phyloP scores from a whole-genome alignment of 2,113 vertebrate species.

The Seriola aureovittata region DNA sequence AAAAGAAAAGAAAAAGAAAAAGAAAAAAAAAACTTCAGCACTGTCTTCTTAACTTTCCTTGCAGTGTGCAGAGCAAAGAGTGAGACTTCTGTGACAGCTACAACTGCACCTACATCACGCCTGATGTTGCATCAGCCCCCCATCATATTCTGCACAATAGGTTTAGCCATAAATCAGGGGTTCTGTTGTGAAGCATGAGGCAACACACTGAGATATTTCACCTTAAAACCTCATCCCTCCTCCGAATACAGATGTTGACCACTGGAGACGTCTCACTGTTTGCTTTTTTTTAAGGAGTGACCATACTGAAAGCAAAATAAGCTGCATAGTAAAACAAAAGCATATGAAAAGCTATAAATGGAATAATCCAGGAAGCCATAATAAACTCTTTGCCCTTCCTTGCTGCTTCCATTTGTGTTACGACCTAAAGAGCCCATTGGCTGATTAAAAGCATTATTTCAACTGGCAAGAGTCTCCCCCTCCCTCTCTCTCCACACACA shows the following conservation, averaged over 20 bases:
- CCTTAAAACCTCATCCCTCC: background rate
- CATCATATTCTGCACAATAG: conserved; percentile 29
- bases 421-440: conserved; percentile 66
- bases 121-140: conserved; percentile 45
- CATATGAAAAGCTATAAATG: conserved; percentile 43
- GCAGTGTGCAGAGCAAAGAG: background rate
- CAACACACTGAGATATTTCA: conserved; percentile 49
- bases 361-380: conserved; percentile 37
- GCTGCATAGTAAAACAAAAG: background rate
- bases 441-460: conserved; percentile 75
- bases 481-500: background rate
- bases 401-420: conserved; percentile 59
- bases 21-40: background rate
- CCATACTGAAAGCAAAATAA: background rate
- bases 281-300: background rate
- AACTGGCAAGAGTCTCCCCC: conserved; percentile 41
- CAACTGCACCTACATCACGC: conserved; percentile 47
- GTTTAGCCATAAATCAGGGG: conserved; percentile 34
- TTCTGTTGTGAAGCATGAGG: conserved; percentile 53
- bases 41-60: conserved; percentile 9
- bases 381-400: conserved; percentile 58
- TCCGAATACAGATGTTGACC: conserved; percentile 51
- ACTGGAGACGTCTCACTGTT: conserved; percentile 2
- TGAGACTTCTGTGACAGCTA: conserved; percentile 36
- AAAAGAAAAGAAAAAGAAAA: background rate